Conservation (phyloP, 2,797 vertebrate species). For the Chlorospingus flavigularis region DNA sequence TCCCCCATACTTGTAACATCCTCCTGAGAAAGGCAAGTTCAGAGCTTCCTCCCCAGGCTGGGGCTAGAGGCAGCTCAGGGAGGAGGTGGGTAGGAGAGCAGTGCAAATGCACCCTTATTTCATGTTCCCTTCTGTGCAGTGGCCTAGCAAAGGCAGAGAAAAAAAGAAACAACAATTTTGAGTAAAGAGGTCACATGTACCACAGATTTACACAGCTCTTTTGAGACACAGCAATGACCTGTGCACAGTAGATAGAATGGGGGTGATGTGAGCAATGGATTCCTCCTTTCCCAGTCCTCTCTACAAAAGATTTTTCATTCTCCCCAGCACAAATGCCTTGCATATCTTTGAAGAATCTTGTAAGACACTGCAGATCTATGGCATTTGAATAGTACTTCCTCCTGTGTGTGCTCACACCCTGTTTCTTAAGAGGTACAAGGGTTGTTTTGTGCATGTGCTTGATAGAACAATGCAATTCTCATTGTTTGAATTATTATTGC, state of each 20-base stretch:
- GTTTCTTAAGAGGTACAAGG: not conserved
- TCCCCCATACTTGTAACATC: not conserved
- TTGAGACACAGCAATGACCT: not conserved
- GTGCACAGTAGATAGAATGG: not conserved
- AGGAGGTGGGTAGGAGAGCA: not conserved
- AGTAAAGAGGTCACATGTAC: not conserved
- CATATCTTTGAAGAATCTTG: not conserved
- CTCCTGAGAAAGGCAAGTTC: not conserved
- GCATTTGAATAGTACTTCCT: not conserved
- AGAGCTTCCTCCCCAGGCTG: not conserved
- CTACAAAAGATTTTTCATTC: not conserved
- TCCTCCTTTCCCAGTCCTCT: not conserved
- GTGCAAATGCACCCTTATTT: not conserved
- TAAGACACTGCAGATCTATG: not conserved
- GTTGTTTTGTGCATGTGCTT: not conserved
- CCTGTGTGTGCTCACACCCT: not conserved
- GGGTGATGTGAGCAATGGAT: not conserved
- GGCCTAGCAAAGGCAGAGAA: not conserved
- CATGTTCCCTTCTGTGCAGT: not conserved
- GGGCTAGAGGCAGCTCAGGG: not conserved
- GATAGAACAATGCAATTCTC: not conserved
- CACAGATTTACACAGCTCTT: not conserved
- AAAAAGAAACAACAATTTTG: not conserved
- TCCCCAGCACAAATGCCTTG: not conserved
- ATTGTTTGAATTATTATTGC: not conserved